Evolutionary conservation across 2,797 vertebrate species (phyloP).

Genomic region (Sebastes taczanowskii): DNA sequence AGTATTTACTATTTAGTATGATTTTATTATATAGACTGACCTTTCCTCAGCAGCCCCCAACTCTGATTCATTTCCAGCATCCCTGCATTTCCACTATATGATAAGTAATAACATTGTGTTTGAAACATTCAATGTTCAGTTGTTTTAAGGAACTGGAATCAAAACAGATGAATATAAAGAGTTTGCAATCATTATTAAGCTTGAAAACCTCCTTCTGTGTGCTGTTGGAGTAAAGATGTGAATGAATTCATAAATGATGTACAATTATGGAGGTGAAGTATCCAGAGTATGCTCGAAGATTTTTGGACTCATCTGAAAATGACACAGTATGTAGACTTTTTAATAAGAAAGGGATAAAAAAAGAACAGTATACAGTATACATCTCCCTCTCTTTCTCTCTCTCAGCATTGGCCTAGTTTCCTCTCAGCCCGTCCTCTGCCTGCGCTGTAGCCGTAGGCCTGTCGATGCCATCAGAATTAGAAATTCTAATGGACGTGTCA

Average conservation of each 20-base stretch:
- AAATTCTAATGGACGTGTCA: constrained; percentile 78
- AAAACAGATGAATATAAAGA: neutral
- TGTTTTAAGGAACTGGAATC: neutral
- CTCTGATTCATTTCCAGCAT: too few relatives aligned
- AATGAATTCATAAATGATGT: neutral
- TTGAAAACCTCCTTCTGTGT: neutral
- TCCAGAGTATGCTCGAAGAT: neutral
- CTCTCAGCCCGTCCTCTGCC: constrained; percentile 43
- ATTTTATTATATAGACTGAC: too few relatives aligned
- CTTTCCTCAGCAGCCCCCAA: too few relatives aligned
- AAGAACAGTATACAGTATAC: neutral
- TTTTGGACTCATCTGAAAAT: neutral
- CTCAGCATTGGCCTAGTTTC: constrained; percentile 67
- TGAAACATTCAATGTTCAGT: neutral
- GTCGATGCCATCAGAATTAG: constrained; percentile 77
- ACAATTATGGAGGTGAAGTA: neutral
- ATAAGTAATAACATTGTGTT: neutral
- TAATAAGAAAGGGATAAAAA: constrained; percentile 16
- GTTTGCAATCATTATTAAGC: neutral
- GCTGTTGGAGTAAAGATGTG: neutral
- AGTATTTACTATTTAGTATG: too few relatives aligned
- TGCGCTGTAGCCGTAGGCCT: constrained; percentile 63
- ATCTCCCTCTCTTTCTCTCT: constrained; percentile 11
- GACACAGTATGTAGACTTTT: neutral
- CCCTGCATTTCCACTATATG: neutral